These are phyloP conservation scores for Metellina segmentata DNA, from an alignment of 2,888 invertebrate species.

Conservation along the genomic window DNA sequence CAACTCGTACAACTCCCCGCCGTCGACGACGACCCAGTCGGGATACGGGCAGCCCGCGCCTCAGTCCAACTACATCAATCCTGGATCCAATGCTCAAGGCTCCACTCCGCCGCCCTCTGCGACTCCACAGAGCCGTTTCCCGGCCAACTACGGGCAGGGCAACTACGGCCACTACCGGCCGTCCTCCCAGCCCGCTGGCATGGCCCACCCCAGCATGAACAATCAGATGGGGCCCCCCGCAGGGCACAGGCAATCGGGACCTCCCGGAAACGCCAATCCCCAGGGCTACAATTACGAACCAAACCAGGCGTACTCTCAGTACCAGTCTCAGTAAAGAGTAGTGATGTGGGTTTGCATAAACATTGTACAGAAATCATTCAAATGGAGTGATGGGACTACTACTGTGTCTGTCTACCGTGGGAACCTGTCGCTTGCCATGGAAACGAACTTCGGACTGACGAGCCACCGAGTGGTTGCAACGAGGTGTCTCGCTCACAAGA, in stretches of 20 bases:
- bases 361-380: no score
- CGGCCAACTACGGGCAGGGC: conserved; percentile 69
- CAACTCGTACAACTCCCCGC: conserved; percentile 63
- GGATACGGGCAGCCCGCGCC: conserved; percentile 51
- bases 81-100: conserved; percentile 46
- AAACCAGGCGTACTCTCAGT: conserved; percentile 69
- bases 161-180: conserved; percentile 69
- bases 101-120: conserved; percentile 72
- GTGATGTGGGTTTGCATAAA: neutral
- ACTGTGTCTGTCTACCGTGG: no score
- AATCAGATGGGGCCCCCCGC: conserved; percentile 68
- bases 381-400: no score
- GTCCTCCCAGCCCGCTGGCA: conserved; percentile 22
- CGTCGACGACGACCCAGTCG: conserved; percentile 62
- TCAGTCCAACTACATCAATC: conserved; percentile 50
- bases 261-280: conserved; percentile 17
- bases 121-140: conserved; percentile 60
- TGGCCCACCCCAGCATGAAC: conserved; percentile 45
- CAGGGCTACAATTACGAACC: conserved; percentile 74
- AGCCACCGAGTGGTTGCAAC: no score
- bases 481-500: no score
- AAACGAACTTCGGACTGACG: no score
- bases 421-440: no score
- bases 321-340: conserved; percentile 68
- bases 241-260: conserved; percentile 51